These are phyloP conservation scores for Chrysogorgia sp. DNA, from an alignment of 92 coral and sea anemone genomes.

Conservation along the genomic window DNA sequence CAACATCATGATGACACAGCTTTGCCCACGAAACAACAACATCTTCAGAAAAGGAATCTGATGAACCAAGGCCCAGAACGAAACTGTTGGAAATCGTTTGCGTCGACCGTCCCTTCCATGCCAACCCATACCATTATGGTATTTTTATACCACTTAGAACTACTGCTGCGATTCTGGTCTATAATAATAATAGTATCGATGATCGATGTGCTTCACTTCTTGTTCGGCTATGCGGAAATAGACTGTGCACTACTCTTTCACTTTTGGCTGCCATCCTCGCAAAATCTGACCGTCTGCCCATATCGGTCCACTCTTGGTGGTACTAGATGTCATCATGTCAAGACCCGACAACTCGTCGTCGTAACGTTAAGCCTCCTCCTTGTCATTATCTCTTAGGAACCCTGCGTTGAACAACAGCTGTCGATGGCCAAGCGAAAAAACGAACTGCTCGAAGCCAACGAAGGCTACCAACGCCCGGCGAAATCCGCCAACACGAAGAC, in stretches of 20 bases:
- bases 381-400: neutral
- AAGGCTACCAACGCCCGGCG: neutral
- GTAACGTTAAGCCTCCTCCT: too few species aligned
- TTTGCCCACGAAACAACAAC: too few species aligned
- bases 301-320: slow-evolving; percentile 23
- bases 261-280: neutral
- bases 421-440: slow-evolving; percentile 49
- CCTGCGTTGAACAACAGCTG: slow-evolving; percentile 54
- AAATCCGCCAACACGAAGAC: slow-evolving; percentile 60
- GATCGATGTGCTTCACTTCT: neutral
- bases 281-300: neutral
- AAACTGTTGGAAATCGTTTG: too few species aligned
- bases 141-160: too few species aligned
- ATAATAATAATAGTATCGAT: neutral
- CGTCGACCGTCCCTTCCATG: too few species aligned
- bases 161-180: too few species aligned
- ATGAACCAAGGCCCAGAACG: too few species aligned
- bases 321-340: too few species aligned
- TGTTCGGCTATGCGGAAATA: slow-evolving; percentile 26
- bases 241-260: slow-evolving; percentile 37
- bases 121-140: too few species aligned
- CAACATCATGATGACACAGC: too few species aligned
- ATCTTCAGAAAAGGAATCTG: too few species aligned
- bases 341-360: too few species aligned
- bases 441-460: slow-evolving; percentile 10